phyloP scores from a whole-genome alignment of 2,113 vertebrate genomes.

The Tragulus kanchil region DNA sequence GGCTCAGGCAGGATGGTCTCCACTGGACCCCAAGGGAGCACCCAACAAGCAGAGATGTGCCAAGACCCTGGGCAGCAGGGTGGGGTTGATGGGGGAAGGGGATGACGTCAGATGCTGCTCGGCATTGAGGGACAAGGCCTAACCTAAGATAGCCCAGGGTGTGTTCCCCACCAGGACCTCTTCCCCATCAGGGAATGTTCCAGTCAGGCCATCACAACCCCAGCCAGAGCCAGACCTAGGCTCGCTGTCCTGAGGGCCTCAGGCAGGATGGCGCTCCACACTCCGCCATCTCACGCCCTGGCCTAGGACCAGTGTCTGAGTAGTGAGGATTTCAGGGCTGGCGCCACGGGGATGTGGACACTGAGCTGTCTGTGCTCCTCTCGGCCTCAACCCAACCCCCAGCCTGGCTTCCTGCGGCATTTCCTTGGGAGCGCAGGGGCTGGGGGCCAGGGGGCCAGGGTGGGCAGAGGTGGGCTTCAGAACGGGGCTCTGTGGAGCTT shows the following conservation, averaged over 20 bases:
- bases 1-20: slow-evolving; percentile 61
- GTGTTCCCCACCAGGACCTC: not conserved
- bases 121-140: not conserved
- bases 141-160: not conserved
- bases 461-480: slow-evolving; percentile 82
- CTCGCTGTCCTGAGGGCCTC: not conserved
- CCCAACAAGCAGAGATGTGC: not conserved
- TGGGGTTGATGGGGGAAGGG: not conserved
- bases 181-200: slow-evolving; percentile 5
- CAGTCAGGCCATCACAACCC: not conserved
- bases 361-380: not conserved
- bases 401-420: not conserved
- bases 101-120: not conserved
- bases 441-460: not conserved
- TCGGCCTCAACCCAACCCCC: not conserved
- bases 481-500: slow-evolving; percentile 93
- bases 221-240: not conserved
- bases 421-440: rapidly evolving
- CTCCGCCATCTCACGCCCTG: not conserved
- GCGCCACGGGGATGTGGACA: not conserved
- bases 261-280: not conserved
- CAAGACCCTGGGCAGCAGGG: not conserved
- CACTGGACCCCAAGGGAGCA: not conserved
- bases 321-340: not conserved
- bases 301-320: not conserved